Evolutionary conservation across 2,797 vertebrate genomes (phyloP), one percentile per base, ranked within the genome.

Genomic region (Diceros bicornis): DNA sequence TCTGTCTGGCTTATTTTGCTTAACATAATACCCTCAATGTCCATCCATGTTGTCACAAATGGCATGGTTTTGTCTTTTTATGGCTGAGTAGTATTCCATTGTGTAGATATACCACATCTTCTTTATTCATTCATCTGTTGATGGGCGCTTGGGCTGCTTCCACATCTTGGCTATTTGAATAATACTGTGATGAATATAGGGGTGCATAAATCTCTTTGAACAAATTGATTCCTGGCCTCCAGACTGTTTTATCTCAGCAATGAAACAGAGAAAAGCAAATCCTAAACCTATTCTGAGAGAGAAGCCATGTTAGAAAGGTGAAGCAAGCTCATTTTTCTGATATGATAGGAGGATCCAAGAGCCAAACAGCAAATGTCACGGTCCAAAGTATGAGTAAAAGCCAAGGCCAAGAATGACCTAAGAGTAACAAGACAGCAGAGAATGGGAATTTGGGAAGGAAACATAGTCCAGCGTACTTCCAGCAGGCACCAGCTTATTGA

Each of bases 261-360:
- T 29, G 74, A 41, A 91, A 78, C 2, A 85, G 21, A 79, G 41
- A 74, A 78, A 44, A 96, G 32, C n/a, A 89, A 91, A 62, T 47
- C 34, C 27, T 83, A 41, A 83, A 23, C 7, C 1, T 78, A 23
- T 71, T 79, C 34, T 59, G 52, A 88, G 44, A 91, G 37, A 69
- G 6, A 92, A 88, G 17, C n/a, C 52, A 34, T 37, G 11, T 71
- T 66, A 55, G 14, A 96, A 66, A 0, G 23, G 27, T 29, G n/a
- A 68, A 72, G 21, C 14, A 37, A 89, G 71, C 18, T 79, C 21
- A 74, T 72, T 85, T 94, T 81, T 69, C 64, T 47, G 34, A 52
- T 77, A 61, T 59, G n/a, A 74, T 4, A 66, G 34, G 21, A 83
- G 34, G 18, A 37, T 90, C 41, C 57, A 55, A 88, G 7, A 41